These are phyloP conservation scores for Philypnodon macrostomus DNA, from an alignment of 2,797 vertebrate species.

Conservation along the genomic window DNA sequence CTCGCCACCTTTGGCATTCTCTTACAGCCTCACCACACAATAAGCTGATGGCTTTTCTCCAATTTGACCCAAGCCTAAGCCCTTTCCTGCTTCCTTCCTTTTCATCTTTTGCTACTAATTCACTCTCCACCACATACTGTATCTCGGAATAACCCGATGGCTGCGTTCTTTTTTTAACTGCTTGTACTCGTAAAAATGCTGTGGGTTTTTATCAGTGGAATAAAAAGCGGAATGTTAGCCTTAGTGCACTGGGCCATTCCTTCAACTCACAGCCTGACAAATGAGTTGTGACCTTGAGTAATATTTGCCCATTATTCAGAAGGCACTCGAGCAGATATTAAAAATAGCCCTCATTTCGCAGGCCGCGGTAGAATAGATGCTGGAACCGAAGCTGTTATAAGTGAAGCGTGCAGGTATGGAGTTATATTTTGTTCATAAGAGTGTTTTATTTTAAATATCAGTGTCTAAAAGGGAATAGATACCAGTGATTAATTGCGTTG, in stretches of 20 bases:
- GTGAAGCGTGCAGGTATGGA: constrained; percentile 27
- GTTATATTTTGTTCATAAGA: constrained; percentile 14
- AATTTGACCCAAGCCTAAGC: constrained; percentile 32
- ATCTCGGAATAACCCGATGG: constrained; percentile 36
- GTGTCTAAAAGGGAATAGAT: constrained; percentile 3
- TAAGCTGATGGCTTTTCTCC: constrained; percentile 69
- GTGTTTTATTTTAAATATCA: constrained; percentile 8
- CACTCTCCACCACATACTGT: constrained; percentile 28
- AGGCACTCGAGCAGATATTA: constrained; percentile 77
- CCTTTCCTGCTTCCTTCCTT: constrained; percentile 15
- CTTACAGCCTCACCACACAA: constrained; percentile 62
- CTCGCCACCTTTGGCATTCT: constrained; percentile 62
- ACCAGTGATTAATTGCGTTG: constrained; percentile 14
- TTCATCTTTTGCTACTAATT: constrained; percentile 34
- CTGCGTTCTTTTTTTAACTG: constrained; percentile 63
- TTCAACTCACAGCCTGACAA: constrained; percentile 77
- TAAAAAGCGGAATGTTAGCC: constrained; percentile 71
- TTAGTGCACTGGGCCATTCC: constrained; percentile 61
- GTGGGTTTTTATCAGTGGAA: constrained; percentile 70
- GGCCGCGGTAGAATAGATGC: constrained; percentile 38
- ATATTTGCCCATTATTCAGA: constrained; percentile 78
- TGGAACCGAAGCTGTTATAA: constrained; percentile 25
- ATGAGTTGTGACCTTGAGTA: constrained; percentile 82
- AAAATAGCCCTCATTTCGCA: constrained; percentile 80
- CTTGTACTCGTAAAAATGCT: constrained; percentile 60